These are phyloP conservation scores for Noctua fimbriata DNA, from an alignment of 2,888 invertebrate species.

Conservation along the genomic window DNA sequence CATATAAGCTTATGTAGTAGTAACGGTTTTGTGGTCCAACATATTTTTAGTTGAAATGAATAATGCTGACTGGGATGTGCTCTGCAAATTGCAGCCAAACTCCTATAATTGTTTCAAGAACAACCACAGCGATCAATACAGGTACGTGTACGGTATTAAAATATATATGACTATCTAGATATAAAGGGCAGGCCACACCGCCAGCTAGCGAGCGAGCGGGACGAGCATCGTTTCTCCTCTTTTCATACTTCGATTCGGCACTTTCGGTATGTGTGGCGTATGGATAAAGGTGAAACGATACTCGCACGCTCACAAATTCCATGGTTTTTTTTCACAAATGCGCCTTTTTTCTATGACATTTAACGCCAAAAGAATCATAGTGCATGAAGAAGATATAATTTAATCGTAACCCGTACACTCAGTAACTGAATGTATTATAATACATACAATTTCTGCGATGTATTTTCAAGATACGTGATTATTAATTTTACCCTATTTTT, in stretches of 20 bases:
- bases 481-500: background rate
- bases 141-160: background rate
- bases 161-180: background rate
- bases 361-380: background rate
- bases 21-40: background rate
- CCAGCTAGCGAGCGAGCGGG: too few relatives aligned
- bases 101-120: background rate
- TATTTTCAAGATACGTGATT: background rate
- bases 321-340: background rate
- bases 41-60: conserved; percentile 7
- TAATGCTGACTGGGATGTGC: background rate
- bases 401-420: background rate
- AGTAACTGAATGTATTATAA: background rate
- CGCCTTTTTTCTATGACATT: background rate
- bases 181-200: too few relatives aligned
- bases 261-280: too few relatives aligned
- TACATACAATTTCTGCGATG: background rate
- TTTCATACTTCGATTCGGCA: too few relatives aligned
- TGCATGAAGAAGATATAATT: too few relatives aligned
- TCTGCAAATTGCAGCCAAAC: conserved; percentile 36
- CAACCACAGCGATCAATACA: background rate
- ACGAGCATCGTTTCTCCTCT: too few relatives aligned
- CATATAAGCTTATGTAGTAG: background rate
- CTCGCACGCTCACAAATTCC: background rate
- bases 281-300: too few relatives aligned